phyloP scores from a whole-genome alignment of 1,140 invertebrate genomes.

The Neodiprion pinetum region DNA sequence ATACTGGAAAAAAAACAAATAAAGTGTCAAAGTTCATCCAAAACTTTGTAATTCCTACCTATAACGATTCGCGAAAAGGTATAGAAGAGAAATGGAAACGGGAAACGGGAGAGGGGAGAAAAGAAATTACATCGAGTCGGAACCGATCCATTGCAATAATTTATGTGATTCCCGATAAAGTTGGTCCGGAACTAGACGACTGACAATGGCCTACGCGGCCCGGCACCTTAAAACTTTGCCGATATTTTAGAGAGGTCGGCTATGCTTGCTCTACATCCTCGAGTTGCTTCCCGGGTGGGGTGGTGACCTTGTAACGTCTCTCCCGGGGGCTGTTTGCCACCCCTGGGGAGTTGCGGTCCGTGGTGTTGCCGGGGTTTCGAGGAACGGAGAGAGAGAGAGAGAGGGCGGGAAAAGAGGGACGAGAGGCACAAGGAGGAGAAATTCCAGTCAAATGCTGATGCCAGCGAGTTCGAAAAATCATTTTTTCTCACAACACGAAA shows the following conservation, averaged over 20 bases:
- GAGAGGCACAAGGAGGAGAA: not conserved
- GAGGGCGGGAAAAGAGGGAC: slow-evolving; percentile 17
- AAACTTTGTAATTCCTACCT: too few species aligned
- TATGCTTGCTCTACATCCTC: slow-evolving; percentile 14
- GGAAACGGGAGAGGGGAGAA: too few species aligned
- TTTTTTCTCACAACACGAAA: not conserved
- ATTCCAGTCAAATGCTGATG: not conserved
- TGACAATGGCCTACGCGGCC: slow-evolving; percentile 48
- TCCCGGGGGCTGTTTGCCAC: slow-evolving; percentile 44
- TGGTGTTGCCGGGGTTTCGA: slow-evolving; percentile 22
- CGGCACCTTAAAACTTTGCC: slow-evolving; percentile 52
- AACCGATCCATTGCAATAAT: slow-evolving; percentile 36
- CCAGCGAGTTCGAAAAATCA: slow-evolving; percentile 13
- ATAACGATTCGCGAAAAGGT: too few species aligned
- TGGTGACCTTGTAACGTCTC: slow-evolving; percentile 42
- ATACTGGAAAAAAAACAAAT: too few species aligned
- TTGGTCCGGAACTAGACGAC: slow-evolving; percentile 46
- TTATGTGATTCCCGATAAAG: slow-evolving; percentile 54
- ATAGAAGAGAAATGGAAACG: too few species aligned
- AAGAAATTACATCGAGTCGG: too few species aligned
- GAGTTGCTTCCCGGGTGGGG: slow-evolving; percentile 33
- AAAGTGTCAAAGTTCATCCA: too few species aligned
- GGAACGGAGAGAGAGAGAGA: slow-evolving; percentile 17
- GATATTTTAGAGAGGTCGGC: slow-evolving; percentile 51
- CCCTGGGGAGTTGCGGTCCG: slow-evolving; percentile 20